Conservation (phyloP, 2,113 vertebrate species). For the Hydrolagus affinis region DNA sequence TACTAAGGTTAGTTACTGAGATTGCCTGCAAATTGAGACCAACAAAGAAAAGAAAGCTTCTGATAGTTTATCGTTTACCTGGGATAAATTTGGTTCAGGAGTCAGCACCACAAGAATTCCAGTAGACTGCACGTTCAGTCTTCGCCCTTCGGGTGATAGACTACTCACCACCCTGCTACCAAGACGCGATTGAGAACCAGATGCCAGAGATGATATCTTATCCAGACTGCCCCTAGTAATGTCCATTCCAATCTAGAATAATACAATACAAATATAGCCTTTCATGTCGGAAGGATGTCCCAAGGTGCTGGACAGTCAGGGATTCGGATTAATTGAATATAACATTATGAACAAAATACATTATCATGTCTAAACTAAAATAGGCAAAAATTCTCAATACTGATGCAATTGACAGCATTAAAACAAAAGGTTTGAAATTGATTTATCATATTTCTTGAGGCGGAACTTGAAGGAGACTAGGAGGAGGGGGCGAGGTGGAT, state of each 20-base stretch:
- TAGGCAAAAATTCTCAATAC: no score
- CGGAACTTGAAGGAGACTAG: no score
- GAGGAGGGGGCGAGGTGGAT: no score
- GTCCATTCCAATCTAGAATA: conserved; percentile 54
- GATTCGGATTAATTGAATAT: no score
- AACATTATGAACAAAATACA: no score
- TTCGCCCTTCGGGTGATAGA: conserved; percentile 38
- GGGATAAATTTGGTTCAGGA: conserved; percentile 45
- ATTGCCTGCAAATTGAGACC: neutral
- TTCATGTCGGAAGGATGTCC: no score
- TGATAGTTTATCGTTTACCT: conserved; percentile 51
- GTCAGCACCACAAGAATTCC: conserved; percentile 58
- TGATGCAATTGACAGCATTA: no score
- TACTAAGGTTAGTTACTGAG: neutral
- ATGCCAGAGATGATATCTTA: conserved; percentile 62
- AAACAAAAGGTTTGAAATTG: no score
- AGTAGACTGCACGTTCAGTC: conserved; percentile 35
- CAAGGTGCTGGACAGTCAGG: no score
- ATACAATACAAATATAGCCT: neutral
- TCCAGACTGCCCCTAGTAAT: conserved; percentile 61
- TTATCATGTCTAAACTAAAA: no score
- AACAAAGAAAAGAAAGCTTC: neutral
- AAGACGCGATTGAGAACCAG: conserved; percentile 46
- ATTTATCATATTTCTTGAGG: no score
- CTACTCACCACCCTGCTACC: conserved; percentile 51